A percentile compares a stretch with the other conserved stretches of the same genome.
Evolutionary conservation across 2,113 vertebrate species (phyloP).

Genomic region (Aldabrachelys gigantea): DNA sequence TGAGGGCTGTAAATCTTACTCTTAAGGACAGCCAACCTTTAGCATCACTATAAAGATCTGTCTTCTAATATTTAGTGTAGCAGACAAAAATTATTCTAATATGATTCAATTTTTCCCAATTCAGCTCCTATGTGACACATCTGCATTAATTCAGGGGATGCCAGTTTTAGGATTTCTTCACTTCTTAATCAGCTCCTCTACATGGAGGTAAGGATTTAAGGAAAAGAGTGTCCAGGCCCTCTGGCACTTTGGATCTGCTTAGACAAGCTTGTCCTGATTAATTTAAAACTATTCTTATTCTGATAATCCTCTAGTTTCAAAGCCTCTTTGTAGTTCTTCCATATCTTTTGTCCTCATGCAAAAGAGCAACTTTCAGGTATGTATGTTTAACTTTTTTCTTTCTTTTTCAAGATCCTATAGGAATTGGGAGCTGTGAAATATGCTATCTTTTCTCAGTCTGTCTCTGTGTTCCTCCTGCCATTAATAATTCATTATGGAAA

Average conservation of each 20-base stretch:
- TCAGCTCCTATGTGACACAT: not conserved
- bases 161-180: not conserved
- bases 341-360: slow-evolving; percentile 53
- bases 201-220: slow-evolving; percentile 19
- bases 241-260: slow-evolving; percentile 43
- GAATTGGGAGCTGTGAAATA: slow-evolving; percentile 3
- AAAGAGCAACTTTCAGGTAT: slow-evolving; percentile 46
- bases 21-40: not conserved
- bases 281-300: slow-evolving; percentile 65
- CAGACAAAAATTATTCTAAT: slow-evolving; percentile 18
- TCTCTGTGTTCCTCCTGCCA: slow-evolving; percentile 19
- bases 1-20: not conserved
- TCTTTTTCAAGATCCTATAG: slow-evolving; percentile 15
- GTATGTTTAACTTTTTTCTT: slow-evolving; percentile 23
- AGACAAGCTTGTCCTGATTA: slow-evolving; percentile 53
- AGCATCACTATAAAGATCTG: not conserved
- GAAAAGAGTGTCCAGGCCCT: slow-evolving; percentile 61
- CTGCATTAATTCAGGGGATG: slow-evolving; percentile 32
- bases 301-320: slow-evolving; percentile 63
- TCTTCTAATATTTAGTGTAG: not conserved
- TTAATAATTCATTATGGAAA: slow-evolving; percentile 65
- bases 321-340: slow-evolving; percentile 52
- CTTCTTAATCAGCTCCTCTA: not conserved
- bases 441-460: slow-evolving; percentile 11
- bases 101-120: not conserved